Evolutionary conservation across 2,888 invertebrate genomes (phyloP), one percentile per base, ranked within the genome.

Genomic region (Cyaniris semiargus): DNA sequence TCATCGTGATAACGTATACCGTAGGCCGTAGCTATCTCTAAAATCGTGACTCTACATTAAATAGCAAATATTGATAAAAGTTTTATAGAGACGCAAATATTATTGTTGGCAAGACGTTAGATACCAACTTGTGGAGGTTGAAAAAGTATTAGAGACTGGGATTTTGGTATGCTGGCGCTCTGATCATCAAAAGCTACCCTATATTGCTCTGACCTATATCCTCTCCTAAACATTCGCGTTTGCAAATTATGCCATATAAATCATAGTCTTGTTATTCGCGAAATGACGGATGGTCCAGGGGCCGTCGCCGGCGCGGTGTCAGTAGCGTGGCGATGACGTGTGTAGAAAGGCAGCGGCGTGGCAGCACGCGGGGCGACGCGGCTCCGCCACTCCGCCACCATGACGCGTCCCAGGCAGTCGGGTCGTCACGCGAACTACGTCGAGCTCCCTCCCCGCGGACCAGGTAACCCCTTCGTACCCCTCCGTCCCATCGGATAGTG

Each of bases 381-480:
- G 81, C 86, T 85, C 89, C 84, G 85, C 88, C 94, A 94, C 92
- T 93, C 90, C 86, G 88, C 85, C 86, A 87, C 85, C 87, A 94
- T 94, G 94, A 92, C 91, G 87, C 93, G 93, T 81, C 90, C 93
- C 83, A 92, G 88, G 88, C 94, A 91, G 91, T 91, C 93, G 91
- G 86, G 92, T 83, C 92, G 94, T 80, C 91, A 92, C 90, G 86
- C 88, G 81, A 92, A 93, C 84, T 83, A 86, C 89, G 88, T 88
- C 80, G 86, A 89, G 82, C 90, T 94, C 81, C 93, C 94, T 82
- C 93, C 93, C 83, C 90, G 93, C 84, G 93, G 94, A 84, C 94
- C 94, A 94, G 94, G 94, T 94, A 92, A 58, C 21, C 58, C 4
- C 44, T 23, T 8, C 53, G 27, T 21, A 13, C 38, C 13, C 23